phyloP scores from a whole-genome alignment of 2,888 invertebrate species.

The Alentia gelatinosa region DNA sequence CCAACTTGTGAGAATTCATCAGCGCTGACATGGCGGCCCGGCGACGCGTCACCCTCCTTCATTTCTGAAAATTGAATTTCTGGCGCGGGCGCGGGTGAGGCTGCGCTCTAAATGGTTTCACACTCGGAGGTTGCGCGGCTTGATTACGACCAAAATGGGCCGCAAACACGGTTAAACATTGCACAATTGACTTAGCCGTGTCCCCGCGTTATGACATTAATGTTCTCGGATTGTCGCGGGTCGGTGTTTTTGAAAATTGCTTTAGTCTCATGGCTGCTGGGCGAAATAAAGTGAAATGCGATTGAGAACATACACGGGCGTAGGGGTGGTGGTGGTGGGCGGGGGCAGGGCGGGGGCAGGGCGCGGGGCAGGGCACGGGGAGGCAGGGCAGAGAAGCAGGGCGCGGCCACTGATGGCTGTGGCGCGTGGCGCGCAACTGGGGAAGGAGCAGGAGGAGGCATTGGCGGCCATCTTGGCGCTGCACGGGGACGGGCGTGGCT shows the following conservation, averaged over 20 bases:
- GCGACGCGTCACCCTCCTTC: slow-evolving; percentile 24
- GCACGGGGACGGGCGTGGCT: neutral
- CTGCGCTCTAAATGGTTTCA: slow-evolving; percentile 63
- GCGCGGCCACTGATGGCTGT: neutral
- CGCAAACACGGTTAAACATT: slow-evolving; percentile 75
- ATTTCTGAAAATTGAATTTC: slow-evolving; percentile 74
- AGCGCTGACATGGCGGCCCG: slow-evolving; percentile 1
- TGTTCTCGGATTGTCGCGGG: slow-evolving; percentile 68
- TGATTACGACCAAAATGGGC: slow-evolving; percentile 65
- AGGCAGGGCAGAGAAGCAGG: neutral
- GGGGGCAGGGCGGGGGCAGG: neutral
- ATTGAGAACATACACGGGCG: slow-evolving; percentile 64
- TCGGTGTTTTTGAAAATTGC: slow-evolving; percentile 71
- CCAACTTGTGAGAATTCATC: slow-evolving; percentile 56
- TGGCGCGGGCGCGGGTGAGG: slow-evolving; percentile 67
- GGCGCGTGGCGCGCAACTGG: neutral
- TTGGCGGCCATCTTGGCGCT: neutral
- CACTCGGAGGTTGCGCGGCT: slow-evolving; percentile 59
- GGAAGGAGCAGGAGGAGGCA: neutral
- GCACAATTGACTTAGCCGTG: slow-evolving; percentile 67
- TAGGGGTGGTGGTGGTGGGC: neutral
- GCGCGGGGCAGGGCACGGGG: neutral
- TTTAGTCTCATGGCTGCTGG: slow-evolving; percentile 71
- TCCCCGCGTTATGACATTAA: slow-evolving; percentile 72
- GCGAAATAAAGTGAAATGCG: slow-evolving; percentile 67